These are phyloP conservation scores for Dendrophyllia cribrosa DNA, from an alignment of 64 coral and sea anemone species.

Conservation along the genomic window DNA sequence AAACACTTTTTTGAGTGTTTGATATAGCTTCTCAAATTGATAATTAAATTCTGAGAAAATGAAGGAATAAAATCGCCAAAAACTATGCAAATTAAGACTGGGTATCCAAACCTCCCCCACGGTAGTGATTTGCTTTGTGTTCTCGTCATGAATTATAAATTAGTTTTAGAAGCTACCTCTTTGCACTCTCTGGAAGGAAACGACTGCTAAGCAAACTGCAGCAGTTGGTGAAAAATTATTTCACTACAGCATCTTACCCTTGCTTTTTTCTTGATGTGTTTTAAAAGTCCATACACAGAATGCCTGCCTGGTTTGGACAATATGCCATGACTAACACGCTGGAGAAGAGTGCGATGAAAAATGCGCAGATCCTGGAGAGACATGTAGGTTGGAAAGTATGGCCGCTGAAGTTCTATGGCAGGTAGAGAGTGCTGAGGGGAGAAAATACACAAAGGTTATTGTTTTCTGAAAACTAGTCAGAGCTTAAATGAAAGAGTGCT, in stretches of 20 bases:
- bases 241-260: conserved; percentile 48
- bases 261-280: conserved; percentile 97
- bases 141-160: too few relatives aligned
- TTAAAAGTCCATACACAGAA: conserved; percentile 88
- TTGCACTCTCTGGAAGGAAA: too few relatives aligned
- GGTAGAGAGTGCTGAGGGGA: conserved; percentile 85
- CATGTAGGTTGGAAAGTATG: conserved; percentile 97
- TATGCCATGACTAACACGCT: conserved; percentile 64
- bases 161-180: too few relatives aligned
- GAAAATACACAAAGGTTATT: neutral
- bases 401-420: conserved; percentile 85
- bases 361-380: conserved; percentile 73
- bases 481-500: too few relatives aligned
- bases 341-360: conserved; percentile 80
- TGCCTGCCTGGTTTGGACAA: conserved; percentile 88
- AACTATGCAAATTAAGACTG: too few relatives aligned
- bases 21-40: too few relatives aligned
- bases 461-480: neutral
- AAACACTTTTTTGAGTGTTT: too few relatives aligned
- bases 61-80: too few relatives aligned
- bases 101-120: too few relatives aligned
- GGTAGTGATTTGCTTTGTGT: too few relatives aligned
- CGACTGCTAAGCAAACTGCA: too few relatives aligned
- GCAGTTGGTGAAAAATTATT: neutral
- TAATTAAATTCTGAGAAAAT: too few relatives aligned